A percentile compares a stretch with the other conserved stretches of the same genome.
These are phyloP conservation scores for Caerostris extrusa DNA, from an alignment of 1,140 invertebrate species.

Conservation along the genomic window DNA sequence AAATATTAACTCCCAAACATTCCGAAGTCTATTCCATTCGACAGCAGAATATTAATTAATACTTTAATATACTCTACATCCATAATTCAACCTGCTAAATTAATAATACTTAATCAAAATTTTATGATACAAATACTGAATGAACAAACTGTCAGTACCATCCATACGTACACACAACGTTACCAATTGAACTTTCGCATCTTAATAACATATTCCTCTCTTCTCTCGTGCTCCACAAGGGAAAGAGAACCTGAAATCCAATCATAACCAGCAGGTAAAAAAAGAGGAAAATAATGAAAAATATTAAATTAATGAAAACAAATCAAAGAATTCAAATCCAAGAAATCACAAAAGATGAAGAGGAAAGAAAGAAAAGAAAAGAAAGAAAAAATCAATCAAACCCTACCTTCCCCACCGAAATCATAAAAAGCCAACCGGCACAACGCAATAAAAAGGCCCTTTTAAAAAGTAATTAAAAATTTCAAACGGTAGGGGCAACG, in stretches of 20 bases:
- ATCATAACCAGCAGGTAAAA: not conserved
- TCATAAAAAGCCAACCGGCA: not conserved
- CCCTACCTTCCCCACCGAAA: not conserved
- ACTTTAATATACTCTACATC: too few species aligned
- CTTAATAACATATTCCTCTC: too few species aligned
- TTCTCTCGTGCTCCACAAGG: not conserved
- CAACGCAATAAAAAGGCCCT: not conserved
- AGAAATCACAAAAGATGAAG: not conserved
- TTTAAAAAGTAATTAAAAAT: constrained; percentile 63
- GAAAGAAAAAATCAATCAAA: not conserved
- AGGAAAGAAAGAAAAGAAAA: not conserved
- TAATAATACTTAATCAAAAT: too few species aligned
- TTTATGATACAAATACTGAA: too few species aligned
- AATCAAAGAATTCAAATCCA: not conserved
- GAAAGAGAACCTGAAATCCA: not conserved
- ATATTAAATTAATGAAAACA: constrained; percentile 10
- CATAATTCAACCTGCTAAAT: too few species aligned
- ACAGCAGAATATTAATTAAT: too few species aligned
- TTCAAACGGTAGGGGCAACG: not conserved
- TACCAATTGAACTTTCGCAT: too few species aligned
- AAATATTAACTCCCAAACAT: too few species aligned
- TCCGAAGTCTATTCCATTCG: too few species aligned
- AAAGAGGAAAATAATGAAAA: not conserved
- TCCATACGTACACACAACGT: too few species aligned
- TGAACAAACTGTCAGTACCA: too few species aligned